These are phyloP conservation scores for Melipona quadrifasciata DNA, from an alignment of 1,140 invertebrate species.

Conservation along the genomic window DNA sequence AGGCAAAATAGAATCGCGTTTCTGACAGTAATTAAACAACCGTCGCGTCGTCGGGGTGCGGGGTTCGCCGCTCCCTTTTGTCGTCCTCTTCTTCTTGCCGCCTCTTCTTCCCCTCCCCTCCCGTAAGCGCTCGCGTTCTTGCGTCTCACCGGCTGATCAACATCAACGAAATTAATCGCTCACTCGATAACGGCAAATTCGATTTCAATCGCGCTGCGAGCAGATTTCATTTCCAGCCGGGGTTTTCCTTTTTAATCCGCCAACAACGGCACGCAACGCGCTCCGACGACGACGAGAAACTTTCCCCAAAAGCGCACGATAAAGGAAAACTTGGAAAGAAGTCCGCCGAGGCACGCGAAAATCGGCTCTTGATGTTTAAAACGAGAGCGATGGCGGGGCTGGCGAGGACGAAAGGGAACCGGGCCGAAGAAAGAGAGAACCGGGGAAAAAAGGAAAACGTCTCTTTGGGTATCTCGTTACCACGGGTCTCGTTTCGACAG, in stretches of 20 bases:
- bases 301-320: not conserved
- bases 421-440: slow-evolving; percentile 12
- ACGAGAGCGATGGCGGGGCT: slow-evolving; percentile 27
- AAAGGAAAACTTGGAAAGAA: slow-evolving; percentile 38
- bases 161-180: slow-evolving; percentile 16
- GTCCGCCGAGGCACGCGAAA: slow-evolving; percentile 52
- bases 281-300: not conserved
- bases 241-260: not conserved
- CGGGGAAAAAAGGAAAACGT: not conserved
- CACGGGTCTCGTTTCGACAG: slow-evolving; percentile 33
- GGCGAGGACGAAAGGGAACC: not conserved
- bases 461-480: slow-evolving; percentile 64
- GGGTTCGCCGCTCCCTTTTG: too few species aligned
- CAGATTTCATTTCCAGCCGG: slow-evolving; percentile 22
- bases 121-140: not conserved
- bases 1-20: slow-evolving; percentile 7
- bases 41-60: not conserved
- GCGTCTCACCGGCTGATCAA: slow-evolving; percentile 1
- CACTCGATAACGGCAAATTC: slow-evolving; percentile 4
- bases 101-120: too few species aligned
- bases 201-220: slow-evolving; percentile 13
- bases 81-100: not conserved
- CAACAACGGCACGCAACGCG: not conserved
- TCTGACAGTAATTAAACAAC: slow-evolving; percentile 15
- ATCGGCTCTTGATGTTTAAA: slow-evolving; percentile 42